Conservation (phyloP, 2,888 invertebrate species). For the Campaea margaritaria region DNA sequence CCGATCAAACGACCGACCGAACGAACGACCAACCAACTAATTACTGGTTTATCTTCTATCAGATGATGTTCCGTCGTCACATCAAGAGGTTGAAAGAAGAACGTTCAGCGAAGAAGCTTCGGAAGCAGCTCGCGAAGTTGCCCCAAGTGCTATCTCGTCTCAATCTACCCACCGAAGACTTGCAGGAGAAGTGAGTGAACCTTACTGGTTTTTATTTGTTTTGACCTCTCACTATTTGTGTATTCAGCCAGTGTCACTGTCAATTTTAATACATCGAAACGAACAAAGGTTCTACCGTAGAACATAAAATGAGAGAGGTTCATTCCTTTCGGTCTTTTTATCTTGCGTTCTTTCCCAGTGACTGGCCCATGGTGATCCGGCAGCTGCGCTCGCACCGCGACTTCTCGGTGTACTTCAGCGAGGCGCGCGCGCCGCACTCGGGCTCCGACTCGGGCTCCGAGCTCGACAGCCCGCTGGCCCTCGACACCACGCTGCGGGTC, state of each 20-base stretch:
- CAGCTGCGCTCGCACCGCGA: conserved; percentile 96
- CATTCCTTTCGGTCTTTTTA: too few species aligned
- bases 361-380: conserved; percentile 95
- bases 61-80: conserved; percentile 80
- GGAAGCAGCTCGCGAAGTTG: conserved; percentile 76
- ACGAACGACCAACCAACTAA: too few species aligned
- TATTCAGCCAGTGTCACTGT: too few species aligned
- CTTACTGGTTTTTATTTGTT: too few species aligned
- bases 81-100: conserved; percentile 78
- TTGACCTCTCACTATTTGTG: too few species aligned
- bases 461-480: conserved; percentile 65
- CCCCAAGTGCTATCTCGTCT: conserved; percentile 76
- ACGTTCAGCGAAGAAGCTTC: conserved; percentile 75
- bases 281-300: too few species aligned
- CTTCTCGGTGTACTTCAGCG: conserved; percentile 96
- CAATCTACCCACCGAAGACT: conserved; percentile 78
- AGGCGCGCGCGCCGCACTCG: conserved; percentile 85
- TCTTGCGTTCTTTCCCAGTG: conserved; percentile 77
- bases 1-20: too few species aligned
- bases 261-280: too few species aligned
- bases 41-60: not conserved
- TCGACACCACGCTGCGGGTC: conserved; percentile 74
- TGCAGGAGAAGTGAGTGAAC: conserved; percentile 71
- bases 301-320: too few species aligned
- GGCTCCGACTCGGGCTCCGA: conserved; percentile 83